Base-by-base conservation (phyloP, 2,113 vertebrate species). In the Todiramphus saurophagus region DNA sequence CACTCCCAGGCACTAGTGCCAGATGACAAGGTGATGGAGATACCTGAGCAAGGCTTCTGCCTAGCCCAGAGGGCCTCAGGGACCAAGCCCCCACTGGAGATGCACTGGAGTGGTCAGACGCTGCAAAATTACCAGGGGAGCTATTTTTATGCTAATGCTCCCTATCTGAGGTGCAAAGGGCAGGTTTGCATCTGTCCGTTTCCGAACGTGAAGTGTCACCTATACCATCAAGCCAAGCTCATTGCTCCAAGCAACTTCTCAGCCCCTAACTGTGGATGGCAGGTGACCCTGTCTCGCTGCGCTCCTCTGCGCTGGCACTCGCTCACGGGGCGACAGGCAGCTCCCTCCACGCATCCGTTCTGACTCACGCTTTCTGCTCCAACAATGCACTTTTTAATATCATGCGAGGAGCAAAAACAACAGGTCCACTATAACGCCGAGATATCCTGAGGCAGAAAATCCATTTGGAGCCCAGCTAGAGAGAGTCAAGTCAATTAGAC, bases 401-500 rank as follows among this genome's bases (percentile, higher is more conserved):
- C 92, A 58, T 28, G 68, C 58, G 1, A 95, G 66, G 79, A 83
- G 83, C 90, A 80, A 48, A 96, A 95, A 98, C 97, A 98, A 97
- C 97, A 97, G 96, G 94, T 90, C 97, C 94, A 98, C 97, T 98
- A 96, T 98, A 96, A 77, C 7, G 83, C 93, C 0, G 43, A 94
- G 72, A 89, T 96, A 88, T 95, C 97, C 97, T 62, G 39, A 90
- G 97, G 98, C 98, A 94, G 93, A 93, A 96, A 95, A 97, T 70
- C 89, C 85, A 53, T 95, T 97, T 7, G 77, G 93, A 95, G 83
- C 79, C 94, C 97, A 92, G 94, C 53, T 74, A 92, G 95, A 87
- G 94, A 96, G 97, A 97, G 96, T 96, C 93, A 89, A 97, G 93
- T 96, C 96, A 97, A 96, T 98, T 97, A 97, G 81, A 96, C 96